These are phyloP conservation scores for Pristionchus fissidentatus DNA, from an alignment of 2,888 invertebrate species.

Conservation along the genomic window DNA sequence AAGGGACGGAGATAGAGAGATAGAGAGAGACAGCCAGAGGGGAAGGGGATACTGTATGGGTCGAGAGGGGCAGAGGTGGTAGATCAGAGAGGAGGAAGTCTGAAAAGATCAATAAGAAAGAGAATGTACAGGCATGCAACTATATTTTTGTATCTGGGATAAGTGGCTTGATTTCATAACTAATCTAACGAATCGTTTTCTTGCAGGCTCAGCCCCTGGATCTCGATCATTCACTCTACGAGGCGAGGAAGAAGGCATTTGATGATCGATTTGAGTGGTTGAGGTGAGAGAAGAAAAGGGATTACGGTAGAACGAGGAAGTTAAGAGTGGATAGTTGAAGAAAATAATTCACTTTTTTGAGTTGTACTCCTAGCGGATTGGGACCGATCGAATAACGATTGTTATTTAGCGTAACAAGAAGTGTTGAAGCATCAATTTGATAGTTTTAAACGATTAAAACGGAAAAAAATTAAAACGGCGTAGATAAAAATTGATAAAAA, in stretches of 20 bases:
- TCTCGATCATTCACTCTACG: constrained; percentile 25
- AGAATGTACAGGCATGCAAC: no score
- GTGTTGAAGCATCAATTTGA: no score
- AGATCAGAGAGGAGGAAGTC: background rate
- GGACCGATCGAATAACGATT: no score
- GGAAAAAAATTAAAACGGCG: no score
- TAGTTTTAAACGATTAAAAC: no score
- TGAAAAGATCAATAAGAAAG: background rate
- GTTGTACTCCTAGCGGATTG: no score
- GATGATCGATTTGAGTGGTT: constrained; percentile 37
- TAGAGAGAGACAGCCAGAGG: background rate
- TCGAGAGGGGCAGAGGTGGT: background rate
- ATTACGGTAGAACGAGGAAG: background rate
- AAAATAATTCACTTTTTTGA: no score
- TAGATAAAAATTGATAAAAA: no score
- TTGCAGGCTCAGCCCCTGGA: constrained; percentile 26
- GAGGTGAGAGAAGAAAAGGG: background rate
- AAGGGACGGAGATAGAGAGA: background rate
- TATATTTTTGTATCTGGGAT: no score
- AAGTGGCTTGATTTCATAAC: no score
- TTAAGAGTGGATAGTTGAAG: background rate
- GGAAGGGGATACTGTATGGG: background rate
- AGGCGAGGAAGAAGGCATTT: constrained; percentile 37
- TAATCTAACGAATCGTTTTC: background rate
- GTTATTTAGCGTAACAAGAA: no score